Base-by-base conservation (phyloP, 2,888 invertebrate species). In the Frankliniella intonsa region DNA sequence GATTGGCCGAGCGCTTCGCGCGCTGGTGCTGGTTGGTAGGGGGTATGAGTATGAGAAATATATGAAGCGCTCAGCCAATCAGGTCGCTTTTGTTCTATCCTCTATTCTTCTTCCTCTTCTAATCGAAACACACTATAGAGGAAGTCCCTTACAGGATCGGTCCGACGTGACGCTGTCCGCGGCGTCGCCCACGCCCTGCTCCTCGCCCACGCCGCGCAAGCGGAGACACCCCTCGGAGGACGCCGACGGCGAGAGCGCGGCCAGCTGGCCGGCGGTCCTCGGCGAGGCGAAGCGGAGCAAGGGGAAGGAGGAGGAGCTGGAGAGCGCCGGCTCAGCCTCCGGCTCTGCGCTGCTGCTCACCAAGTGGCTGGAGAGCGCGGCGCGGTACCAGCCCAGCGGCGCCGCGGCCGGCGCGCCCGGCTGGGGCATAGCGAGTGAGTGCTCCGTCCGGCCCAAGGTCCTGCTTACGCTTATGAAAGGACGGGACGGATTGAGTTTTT, bases 281-380 rank as follows among this genome's bases (percentile, higher is more conserved):
- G 22, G 25, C 25, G 55, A 17, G 69, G 65, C 14, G 79, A 82
- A 9, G 80, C 80, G 38, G 80, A 25, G 85, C 86, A 62, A 82
- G 83, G 17, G 83, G 84, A 81, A 83, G 82, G 84, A 81, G 83
- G 82, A 84, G 38, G 84, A 84, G 27, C 86, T 86, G 81, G 83
- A 85, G 7, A 82, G 85, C 49, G n/a, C 82, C n/a, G 50, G n/a
- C 55, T 55, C 81, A 51, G 22, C 19, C 14, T 22, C 81, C 19
- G 85, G 80, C 82, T 83, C 19, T 83, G 92, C 92, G 3, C 89
- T 92, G 69, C 90, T 93, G 86, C 89, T 94, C 19, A 92, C 92
- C 80, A 94, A 93, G 86, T 94, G 94, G 94, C 87, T 94, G 81
- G 93, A 93, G 86, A 94, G 94, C 86, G 93, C 94, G 0, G 93